Evolutionary conservation across 2,888 invertebrate species (phyloP).

Genomic region (Morinoia aosen): DNA sequence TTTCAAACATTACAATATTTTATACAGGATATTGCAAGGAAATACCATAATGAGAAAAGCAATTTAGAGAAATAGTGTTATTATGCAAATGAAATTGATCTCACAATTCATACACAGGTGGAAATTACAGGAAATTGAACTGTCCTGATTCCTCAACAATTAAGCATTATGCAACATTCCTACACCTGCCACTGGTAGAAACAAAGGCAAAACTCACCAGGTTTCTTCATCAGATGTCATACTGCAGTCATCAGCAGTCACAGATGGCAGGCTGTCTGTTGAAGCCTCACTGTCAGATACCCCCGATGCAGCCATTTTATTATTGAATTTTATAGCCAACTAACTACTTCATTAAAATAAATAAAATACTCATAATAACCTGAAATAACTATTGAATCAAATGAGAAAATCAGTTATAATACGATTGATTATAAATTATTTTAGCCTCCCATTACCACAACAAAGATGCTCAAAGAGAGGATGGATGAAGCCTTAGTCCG

Average conservation of each 20-base stretch:
- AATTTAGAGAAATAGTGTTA: neutral
- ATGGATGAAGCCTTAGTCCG: too few species aligned
- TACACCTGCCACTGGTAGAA: neutral
- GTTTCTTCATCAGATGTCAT: constrained; percentile 54
- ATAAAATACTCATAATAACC: neutral
- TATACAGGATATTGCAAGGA: neutral
- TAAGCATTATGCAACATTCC: neutral
- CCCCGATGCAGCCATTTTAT: constrained; percentile 26
- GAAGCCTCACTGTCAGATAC: constrained; percentile 45
- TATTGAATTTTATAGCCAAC: neutral
- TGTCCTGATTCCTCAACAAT: too few species aligned
- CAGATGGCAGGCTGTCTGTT: constrained; percentile 45
- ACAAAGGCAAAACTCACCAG: constrained; percentile 29
- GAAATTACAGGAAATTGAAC: too few species aligned
- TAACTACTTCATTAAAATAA: neutral
- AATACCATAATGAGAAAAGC: neutral
- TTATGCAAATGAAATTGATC: neutral
- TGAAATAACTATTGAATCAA: neutral
- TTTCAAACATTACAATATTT: neutral
- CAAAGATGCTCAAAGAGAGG: too few species aligned
- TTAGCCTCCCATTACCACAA: too few species aligned
- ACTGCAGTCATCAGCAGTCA: constrained; percentile 33
- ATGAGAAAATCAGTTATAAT: neutral
- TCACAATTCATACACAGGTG: neutral
- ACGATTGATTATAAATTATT: too few species aligned